Conservation (phyloP, 2,113 vertebrate genomes). For the Capreolus pygargus region DNA sequence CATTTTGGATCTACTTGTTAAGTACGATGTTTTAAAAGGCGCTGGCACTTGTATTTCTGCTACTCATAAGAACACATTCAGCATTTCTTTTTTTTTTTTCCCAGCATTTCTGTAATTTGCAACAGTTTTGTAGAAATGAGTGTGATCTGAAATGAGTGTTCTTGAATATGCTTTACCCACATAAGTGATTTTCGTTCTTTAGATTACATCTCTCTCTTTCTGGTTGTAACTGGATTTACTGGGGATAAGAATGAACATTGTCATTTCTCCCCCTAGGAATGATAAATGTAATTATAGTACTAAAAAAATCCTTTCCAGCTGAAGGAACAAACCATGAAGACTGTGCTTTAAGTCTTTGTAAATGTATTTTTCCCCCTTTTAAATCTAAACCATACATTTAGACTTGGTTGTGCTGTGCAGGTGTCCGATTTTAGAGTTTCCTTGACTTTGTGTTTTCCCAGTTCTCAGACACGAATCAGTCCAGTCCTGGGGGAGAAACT, state of each 20-base stretch:
- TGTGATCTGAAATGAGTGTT: not conserved
- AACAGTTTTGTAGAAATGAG: not conserved
- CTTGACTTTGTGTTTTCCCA: not conserved
- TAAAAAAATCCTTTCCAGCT: constrained; percentile 47
- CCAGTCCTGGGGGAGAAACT: not conserved
- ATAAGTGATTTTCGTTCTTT: not conserved
- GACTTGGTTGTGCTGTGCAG: not conserved
- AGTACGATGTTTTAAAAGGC: constrained; percentile 1
- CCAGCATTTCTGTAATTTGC: not conserved
- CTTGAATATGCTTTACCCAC: not conserved
- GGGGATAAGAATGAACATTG: not conserved
- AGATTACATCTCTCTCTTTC: not conserved
- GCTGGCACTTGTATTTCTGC: not conserved
- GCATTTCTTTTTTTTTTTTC: not conserved
- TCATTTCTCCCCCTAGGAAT: not conserved
- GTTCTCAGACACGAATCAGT: not conserved
- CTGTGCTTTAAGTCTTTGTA: constrained; percentile 3
- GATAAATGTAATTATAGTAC: constrained; percentile 24
- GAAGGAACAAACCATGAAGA: constrained; percentile 30
- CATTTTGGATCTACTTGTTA: not conserved
- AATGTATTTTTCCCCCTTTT: not conserved
- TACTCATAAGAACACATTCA: not conserved
- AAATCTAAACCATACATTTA: constrained; percentile 30
- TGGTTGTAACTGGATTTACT: not conserved
- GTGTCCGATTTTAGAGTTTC: not conserved